Percentiles rank a stretch among this genome's conserved stretches.
These are phyloP conservation scores for Craniophora ligustri DNA, from an alignment of 2,888 invertebrate species.

Conservation along the genomic window DNA sequence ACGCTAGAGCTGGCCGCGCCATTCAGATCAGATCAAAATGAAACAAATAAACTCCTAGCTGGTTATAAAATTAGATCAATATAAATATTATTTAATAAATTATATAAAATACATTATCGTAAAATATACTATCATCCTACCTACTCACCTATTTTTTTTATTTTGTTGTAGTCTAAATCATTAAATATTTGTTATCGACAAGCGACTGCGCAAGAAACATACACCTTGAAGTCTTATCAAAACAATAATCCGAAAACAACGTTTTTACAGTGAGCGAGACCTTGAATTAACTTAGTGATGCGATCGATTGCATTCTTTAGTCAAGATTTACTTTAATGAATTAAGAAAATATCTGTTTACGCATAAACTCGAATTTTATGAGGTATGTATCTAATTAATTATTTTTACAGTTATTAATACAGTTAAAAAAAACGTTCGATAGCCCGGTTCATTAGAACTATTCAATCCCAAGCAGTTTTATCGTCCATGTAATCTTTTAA, in stretches of 20 bases:
- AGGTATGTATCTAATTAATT: too few relatives aligned
- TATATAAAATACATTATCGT: too few relatives aligned
- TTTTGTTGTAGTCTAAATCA: slow-evolving; percentile 44
- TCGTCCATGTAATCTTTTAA: too few relatives aligned
- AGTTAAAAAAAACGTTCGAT: neutral
- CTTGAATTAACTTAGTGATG: slow-evolving; percentile 69
- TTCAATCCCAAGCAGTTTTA: too few relatives aligned
- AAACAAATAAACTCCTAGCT: too few relatives aligned
- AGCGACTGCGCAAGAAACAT: slow-evolving; percentile 57
- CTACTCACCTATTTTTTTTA: neutral
- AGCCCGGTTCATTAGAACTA: too few relatives aligned
- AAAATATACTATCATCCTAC: too few relatives aligned
- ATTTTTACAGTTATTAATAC: neutral
- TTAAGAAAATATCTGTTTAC: neutral
- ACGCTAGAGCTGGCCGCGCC: too few relatives aligned
- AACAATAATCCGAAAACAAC: slow-evolving; percentile 75
- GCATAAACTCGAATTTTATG: too few relatives aligned
- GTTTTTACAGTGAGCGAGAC: slow-evolving; percentile 66
- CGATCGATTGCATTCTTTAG: slow-evolving; percentile 56
- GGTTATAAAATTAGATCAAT: too few relatives aligned
- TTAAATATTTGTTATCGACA: slow-evolving; percentile 62
- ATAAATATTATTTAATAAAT: too few relatives aligned
- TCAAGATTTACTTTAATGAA: slow-evolving; percentile 11
- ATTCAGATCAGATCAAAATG: too few relatives aligned
- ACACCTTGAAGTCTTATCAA: slow-evolving; percentile 78